Evolutionary conservation across 1,140 invertebrate genomes (phyloP).

Genomic region (Babylonia areolata): DNA sequence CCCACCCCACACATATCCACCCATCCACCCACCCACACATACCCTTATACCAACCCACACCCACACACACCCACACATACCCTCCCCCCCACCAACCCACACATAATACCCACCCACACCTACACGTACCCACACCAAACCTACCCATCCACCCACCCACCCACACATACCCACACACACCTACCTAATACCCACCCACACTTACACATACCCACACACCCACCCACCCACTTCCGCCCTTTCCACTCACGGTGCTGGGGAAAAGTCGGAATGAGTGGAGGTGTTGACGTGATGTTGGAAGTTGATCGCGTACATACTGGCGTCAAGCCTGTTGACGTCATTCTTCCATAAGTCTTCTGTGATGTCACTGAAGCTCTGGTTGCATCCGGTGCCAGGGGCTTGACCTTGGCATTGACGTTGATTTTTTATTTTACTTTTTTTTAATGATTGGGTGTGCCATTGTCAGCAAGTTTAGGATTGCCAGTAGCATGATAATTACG

Average conservation of each 20-base stretch:
- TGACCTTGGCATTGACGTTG: too few relatives aligned
- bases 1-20: neutral
- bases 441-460: too few relatives aligned
- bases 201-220: neutral
- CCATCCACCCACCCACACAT: neutral
- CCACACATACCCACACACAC: neutral
- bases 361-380: conserved; percentile 29
- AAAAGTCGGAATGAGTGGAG: conserved; percentile 22
- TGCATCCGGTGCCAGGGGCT: neutral
- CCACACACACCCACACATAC: neutral
- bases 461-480: too few relatives aligned
- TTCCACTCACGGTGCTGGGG: conserved; percentile 30
- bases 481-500: too few relatives aligned
- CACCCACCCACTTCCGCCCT: neutral
- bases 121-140: too few relatives aligned
- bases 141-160: neutral
- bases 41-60: neutral
- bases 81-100: neutral
- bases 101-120: neutral
- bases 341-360: conserved; percentile 46
- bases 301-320: conserved; percentile 38
- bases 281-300: conserved; percentile 39
- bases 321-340: conserved; percentile 46
- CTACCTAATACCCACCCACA: neutral
- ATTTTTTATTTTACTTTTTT: too few relatives aligned